phyloP scores from a whole-genome alignment of 2,797 vertebrate species.

The Avahi laniger region DNA sequence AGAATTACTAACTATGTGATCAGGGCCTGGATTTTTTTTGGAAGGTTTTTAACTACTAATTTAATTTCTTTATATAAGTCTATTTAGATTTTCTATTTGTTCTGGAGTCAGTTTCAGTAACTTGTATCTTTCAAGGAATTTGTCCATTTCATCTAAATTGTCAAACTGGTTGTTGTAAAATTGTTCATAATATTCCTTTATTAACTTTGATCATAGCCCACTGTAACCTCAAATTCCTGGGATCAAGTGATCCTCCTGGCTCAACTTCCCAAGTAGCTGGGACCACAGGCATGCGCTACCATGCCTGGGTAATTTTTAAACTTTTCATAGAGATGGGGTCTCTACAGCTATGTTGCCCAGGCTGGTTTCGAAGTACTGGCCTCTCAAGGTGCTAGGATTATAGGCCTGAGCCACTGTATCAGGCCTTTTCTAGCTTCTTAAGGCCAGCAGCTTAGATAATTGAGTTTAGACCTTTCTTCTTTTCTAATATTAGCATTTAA shows the following conservation, averaged over 20 bases:
- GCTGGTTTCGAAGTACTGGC: too few species aligned
- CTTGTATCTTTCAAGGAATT: background rate
- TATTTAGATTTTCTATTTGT: background rate
- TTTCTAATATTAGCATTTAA: constrained; percentile 1
- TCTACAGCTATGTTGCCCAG: too few species aligned
- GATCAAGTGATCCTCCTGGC: too few species aligned
- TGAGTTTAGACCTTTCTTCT: background rate
- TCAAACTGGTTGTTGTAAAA: background rate
- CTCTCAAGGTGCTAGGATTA: too few species aligned
- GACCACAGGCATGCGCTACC: too few species aligned
- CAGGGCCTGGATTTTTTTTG: background rate
- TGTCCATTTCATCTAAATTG: background rate
- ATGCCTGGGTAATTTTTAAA: too few species aligned
- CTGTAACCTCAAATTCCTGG: too few species aligned
- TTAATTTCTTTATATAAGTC: background rate
- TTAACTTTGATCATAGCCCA: background rate
- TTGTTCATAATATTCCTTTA: background rate
- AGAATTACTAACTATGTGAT: constrained; percentile 9
- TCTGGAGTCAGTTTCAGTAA: background rate
- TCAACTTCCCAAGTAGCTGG: too few species aligned
- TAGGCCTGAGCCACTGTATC: too few species aligned
- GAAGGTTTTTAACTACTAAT: background rate
- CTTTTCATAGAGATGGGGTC: too few species aligned
- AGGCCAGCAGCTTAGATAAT: background rate
- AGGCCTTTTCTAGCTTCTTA: background rate